A percentile compares a stretch with the other conserved stretches of the same genome.
These are phyloP conservation scores for Mobula hypostoma DNA, from an alignment of 2,113 vertebrate genomes.

Conservation along the genomic window DNA sequence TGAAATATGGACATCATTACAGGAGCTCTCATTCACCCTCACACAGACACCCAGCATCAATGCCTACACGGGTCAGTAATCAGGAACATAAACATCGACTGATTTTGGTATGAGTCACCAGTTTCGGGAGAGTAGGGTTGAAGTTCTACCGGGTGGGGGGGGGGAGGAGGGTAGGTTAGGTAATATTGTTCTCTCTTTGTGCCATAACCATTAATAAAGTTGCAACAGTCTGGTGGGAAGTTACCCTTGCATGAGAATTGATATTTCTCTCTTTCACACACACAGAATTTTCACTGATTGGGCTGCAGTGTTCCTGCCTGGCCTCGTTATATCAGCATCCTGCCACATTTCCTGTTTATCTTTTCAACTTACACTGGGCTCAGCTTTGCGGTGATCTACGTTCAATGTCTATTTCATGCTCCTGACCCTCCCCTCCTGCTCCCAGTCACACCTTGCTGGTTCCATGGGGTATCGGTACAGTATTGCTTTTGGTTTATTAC, in stretches of 20 bases:
- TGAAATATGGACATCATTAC: not conserved
- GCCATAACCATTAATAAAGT: not conserved
- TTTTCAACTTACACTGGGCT: not conserved
- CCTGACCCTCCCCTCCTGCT: not conserved
- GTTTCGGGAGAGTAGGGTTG: not conserved
- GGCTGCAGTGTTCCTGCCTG: not conserved
- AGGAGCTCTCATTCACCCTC: not conserved
- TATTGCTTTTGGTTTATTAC: too few relatives aligned
- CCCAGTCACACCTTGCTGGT: not conserved
- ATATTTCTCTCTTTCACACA: not conserved
- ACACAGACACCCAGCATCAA: not conserved
- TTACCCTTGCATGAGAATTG: not conserved
- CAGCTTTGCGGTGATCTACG: not conserved
- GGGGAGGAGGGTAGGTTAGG: not conserved
- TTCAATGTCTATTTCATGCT: not conserved
- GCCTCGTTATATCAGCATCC: not conserved
- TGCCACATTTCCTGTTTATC: constrained; percentile 21
- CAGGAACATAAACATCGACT: not conserved
- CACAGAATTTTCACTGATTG: not conserved
- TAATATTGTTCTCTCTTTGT: not conserved
- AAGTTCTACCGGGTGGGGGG: not conserved
- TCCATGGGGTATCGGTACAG: not conserved
- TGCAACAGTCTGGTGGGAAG: not conserved
- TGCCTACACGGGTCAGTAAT: not conserved
- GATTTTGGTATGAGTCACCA: not conserved